Conservation (phyloP, 1,140 invertebrate species). For the Gryllus bimaculatus region DNA sequence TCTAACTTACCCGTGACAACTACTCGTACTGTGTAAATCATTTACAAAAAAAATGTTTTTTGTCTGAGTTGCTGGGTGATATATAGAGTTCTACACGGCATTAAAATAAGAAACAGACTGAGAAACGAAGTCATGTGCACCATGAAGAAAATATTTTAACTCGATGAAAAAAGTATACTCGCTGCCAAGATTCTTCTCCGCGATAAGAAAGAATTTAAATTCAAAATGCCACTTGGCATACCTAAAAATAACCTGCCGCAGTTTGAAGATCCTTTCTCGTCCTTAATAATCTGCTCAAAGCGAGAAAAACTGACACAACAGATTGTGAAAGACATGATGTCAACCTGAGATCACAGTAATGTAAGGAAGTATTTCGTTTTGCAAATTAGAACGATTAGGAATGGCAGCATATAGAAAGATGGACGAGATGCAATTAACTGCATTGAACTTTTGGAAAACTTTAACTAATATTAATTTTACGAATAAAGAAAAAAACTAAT, state of each 20-base stretch:
- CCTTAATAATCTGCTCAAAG: background rate
- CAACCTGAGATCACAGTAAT: no score
- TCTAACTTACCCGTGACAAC: background rate
- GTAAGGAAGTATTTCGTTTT: no score
- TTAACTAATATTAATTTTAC: no score
- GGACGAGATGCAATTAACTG: no score
- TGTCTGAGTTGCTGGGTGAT: background rate
- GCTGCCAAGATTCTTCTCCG: background rate
- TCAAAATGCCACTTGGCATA: conserved; percentile 1
- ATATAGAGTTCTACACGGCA: background rate
- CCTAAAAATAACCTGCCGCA: background rate
- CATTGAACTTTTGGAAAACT: no score
- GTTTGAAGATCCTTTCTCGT: background rate
- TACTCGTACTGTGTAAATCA: background rate
- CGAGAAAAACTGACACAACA: no score
- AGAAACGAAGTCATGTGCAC: background rate
- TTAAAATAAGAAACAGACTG: background rate
- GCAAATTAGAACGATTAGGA: no score
- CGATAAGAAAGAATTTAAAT: conserved; percentile 1
- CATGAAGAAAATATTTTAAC: background rate
- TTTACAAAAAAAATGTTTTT: background rate
- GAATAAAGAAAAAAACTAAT: no score
- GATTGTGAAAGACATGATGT: no score
- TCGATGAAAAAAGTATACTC: background rate
- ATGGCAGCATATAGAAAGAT: no score